A percentile compares a stretch with the other conserved stretches of the same genome.
phyloP scores from a whole-genome alignment of 2,797 vertebrate genomes.

The Phataginus tetradactyla region DNA sequence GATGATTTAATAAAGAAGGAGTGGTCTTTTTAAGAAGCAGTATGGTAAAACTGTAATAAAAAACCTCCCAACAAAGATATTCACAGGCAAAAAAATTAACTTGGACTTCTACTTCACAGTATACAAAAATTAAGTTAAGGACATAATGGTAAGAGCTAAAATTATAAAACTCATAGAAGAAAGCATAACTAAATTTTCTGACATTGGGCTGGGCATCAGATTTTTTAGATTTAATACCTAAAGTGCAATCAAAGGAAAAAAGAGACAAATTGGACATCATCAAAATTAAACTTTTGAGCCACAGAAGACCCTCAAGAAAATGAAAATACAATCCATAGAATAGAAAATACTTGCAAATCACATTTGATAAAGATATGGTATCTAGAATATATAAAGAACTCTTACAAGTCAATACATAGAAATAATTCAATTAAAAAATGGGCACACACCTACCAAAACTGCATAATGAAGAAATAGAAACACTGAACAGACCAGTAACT shows the following conservation, averaged over 20 bases:
- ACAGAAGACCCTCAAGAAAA: neutral
- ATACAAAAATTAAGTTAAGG: neutral
- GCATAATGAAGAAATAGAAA: neutral
- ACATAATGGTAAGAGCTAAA: neutral
- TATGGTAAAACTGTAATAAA: neutral
- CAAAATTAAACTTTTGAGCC: neutral
- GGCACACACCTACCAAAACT: neutral
- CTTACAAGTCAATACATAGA: neutral
- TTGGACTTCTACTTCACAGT: neutral
- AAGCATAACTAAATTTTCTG: neutral
- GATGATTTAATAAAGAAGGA: neutral
- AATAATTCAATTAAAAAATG: neutral
- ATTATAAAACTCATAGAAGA: neutral
- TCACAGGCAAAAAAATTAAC: neutral
- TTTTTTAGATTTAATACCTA: neutral
- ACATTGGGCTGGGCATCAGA: neutral
- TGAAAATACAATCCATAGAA: neutral
- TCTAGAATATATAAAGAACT: neutral
- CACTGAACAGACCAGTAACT: neutral
- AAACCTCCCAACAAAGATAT: neutral
- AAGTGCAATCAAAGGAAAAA: neutral
- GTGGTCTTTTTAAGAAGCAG: neutral
- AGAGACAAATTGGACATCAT: neutral
- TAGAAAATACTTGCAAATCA: neutral
- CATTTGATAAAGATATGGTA: neutral